A percentile compares a stretch with the other conserved stretches of the same genome.
phyloP scores from a whole-genome alignment of 2,888 invertebrate genomes.

The Drosophila colorata region DNA sequence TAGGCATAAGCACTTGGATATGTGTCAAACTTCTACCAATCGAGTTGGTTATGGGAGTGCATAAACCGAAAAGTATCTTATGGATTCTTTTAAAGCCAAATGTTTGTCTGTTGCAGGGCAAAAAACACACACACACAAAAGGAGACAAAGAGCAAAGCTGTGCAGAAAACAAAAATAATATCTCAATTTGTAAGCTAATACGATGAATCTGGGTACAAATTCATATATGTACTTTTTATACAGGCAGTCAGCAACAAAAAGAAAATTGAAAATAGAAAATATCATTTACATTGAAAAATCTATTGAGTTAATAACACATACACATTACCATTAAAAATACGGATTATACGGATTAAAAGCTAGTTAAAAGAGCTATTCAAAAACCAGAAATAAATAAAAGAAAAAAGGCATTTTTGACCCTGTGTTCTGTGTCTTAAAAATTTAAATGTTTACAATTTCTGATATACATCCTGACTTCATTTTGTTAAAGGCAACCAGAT shows the following conservation, averaged over 20 bases:
- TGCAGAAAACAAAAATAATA: neutral
- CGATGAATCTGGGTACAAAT: neutral
- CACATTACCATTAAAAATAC: no score
- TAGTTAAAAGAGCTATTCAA: no score
- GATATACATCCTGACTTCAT: neutral
- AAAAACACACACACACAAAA: neutral
- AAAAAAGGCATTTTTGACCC: no score
- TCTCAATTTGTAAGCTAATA: slow-evolving; percentile 4
- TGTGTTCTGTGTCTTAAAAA: no score
- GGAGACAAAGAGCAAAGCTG: neutral
- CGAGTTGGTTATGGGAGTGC: slow-evolving; percentile 51
- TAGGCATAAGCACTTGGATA: slow-evolving; percentile 75
- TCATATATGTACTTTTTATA: neutral
- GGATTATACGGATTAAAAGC: no score
- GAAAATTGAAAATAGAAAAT: no score
- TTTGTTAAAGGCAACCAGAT: neutral
- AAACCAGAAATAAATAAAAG: no score
- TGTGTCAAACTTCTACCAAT: slow-evolving; percentile 77
- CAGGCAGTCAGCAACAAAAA: neutral
- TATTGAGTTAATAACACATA: no score
- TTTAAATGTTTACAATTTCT: neutral
- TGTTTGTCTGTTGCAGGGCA: slow-evolving; percentile 14
- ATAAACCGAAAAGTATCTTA: slow-evolving; percentile 47
- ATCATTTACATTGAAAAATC: no score
- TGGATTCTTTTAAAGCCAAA: slow-evolving; percentile 40